Evolutionary conservation across 1,140 invertebrate species (phyloP).

Genomic region (Listronotus bonariensis): DNA sequence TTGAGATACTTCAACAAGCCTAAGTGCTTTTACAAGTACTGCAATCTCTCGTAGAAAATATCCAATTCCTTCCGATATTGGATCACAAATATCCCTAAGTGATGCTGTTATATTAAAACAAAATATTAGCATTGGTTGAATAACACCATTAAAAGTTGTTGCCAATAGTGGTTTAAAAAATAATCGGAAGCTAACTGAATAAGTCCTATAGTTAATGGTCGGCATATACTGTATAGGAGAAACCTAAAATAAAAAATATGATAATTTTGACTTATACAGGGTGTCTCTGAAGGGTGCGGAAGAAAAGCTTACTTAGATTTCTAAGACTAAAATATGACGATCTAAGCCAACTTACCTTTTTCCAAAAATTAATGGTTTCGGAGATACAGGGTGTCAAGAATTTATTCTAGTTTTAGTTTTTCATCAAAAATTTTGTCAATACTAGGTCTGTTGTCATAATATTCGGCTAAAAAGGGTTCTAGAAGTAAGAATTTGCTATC

Average conservation of each 20-base stretch:
- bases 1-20: slow-evolving; percentile 49
- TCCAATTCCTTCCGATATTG: slow-evolving; percentile 60
- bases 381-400: too few species aligned
- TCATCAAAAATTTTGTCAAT: too few species aligned
- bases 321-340: too few species aligned
- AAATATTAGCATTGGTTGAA: slow-evolving; percentile 68
- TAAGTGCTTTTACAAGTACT: slow-evolving; percentile 56
- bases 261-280: too few species aligned
- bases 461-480: too few species aligned
- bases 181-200: slow-evolving; percentile 69
- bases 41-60: slow-evolving; percentile 60
- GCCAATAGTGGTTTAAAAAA: slow-evolving; percentile 68
- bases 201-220: slow-evolving; percentile 64
- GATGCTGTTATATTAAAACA: slow-evolving; percentile 66
- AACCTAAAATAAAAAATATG: slow-evolving; percentile 57
- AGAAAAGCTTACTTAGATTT: too few species aligned
- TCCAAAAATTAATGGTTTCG: too few species aligned
- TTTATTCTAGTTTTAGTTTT: too few species aligned
- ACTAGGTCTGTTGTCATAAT: too few species aligned
- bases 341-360: too few species aligned
- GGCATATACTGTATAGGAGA: slow-evolving; percentile 61
- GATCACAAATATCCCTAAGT: slow-evolving; percentile 65
- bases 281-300: too few species aligned
- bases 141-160: slow-evolving; percentile 65
- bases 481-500: too few species aligned